Evolutionary conservation across 2,797 vertebrate genomes (phyloP).

Genomic region (Graptemys geographica): DNA sequence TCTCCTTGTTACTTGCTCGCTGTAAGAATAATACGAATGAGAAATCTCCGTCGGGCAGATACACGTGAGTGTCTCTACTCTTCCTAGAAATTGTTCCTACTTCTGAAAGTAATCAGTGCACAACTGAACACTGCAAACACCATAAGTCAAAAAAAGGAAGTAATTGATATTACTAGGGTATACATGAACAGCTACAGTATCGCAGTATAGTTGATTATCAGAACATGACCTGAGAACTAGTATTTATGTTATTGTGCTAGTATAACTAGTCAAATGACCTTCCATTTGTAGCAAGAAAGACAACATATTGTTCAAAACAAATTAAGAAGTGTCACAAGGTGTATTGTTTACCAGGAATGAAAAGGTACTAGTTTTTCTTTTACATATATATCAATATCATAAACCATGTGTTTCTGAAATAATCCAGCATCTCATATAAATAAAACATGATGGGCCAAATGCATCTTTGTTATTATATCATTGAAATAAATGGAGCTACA

Average conservation of each 20-base stretch:
- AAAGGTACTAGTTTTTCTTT: not conserved
- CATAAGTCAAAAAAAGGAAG: not conserved
- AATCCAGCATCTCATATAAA: not conserved
- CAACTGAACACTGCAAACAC: not conserved
- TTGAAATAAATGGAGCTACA: not conserved
- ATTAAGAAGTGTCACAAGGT: not conserved
- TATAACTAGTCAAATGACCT: not conserved
- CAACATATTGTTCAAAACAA: not conserved
- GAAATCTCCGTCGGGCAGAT: constrained; percentile 75
- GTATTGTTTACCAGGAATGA: not conserved
- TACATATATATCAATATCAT: not conserved
- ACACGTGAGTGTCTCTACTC: constrained; percentile 74
- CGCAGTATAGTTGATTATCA: not conserved
- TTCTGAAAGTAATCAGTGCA: not conserved
- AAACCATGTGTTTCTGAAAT: not conserved
- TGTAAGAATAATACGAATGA: constrained; percentile 82
- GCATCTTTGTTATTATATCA: not conserved
- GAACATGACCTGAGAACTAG: not conserved
- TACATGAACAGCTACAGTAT: not conserved
- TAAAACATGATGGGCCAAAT: not conserved
- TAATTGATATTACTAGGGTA: not conserved
- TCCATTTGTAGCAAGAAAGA: not conserved
- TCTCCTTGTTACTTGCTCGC: constrained; percentile 81
- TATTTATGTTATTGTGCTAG: not conserved
- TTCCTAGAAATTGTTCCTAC: not conserved